Base-by-base conservation (phyloP, 1,140 invertebrate genomes). In the Drosophila sechellia region DNA sequence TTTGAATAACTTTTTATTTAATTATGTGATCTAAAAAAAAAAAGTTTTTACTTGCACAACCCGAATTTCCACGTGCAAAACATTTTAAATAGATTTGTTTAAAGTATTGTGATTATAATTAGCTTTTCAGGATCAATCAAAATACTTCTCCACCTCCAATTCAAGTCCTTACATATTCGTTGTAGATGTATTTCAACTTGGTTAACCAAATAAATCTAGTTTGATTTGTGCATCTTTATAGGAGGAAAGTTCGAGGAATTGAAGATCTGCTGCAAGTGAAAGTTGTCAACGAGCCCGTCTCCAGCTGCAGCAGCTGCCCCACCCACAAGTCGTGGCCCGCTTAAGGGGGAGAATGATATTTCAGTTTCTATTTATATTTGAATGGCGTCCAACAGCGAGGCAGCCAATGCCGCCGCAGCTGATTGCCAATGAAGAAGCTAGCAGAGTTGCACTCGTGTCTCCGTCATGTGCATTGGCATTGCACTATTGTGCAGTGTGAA, bases 291-390 rank as follows among this genome's bases (percentile, higher is more conserved):
- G 40, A 20, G 8, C 27, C 37, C 37, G 27, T 5, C 11, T 10
- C 42, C 13, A 10, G 6, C 61, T 15, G 22, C 27, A 39, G 27
- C 42, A 17, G 20, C 34, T 20, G 40, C 20, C 12, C 42, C 66
- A 39, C 61, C 66, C 63, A 66, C 61, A 68, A 55, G 27, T 31
- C 31, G 37, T 37, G 31, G 35, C 66, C 58, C 42, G 39, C 34
- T 49, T 49, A 48, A 37, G n/a, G n/a, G 57, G 61, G 35, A 65
- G 46, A 50, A 54, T 69, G 65, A 69, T 69, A 68, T 66, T 66
- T 49, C 34, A 50, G 63, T 65, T 66, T 66, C 42, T 63, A 65
- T 66, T 66, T 66, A 59, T 66, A 65, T 66, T 66, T 45, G 17
- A 66, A 66, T 66, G 63, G 63, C 63, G 43, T 37, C 59, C 42